phyloP scores from a whole-genome alignment of 2,797 vertebrate species.

The Cynodonichthys magdalenae region DNA sequence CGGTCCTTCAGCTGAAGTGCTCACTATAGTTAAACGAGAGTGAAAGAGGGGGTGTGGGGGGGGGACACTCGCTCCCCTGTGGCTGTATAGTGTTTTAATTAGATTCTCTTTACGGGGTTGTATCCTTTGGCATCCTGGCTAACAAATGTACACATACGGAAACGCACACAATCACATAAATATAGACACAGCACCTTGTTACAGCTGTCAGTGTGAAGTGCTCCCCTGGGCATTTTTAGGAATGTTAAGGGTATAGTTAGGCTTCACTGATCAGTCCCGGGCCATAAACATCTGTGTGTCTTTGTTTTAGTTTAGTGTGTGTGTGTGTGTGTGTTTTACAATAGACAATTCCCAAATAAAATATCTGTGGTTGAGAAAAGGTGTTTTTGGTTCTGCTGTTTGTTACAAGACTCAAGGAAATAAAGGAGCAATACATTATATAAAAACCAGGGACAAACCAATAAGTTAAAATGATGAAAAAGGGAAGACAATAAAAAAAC shows the following conservation, averaged over 20 bases:
- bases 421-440: slow-evolving; percentile 16
- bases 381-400: slow-evolving; percentile 39
- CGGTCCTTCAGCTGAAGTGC: slow-evolving; percentile 64
- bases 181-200: slow-evolving; percentile 68
- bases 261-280: slow-evolving; percentile 64
- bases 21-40: slow-evolving; percentile 56
- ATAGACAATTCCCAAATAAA: slow-evolving; percentile 55
- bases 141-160: slow-evolving; percentile 30
- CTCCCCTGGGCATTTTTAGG: slow-evolving; percentile 60
- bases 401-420: slow-evolving; percentile 27
- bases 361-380: slow-evolving; percentile 39
- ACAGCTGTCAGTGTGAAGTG: slow-evolving; percentile 67
- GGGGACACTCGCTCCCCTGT: slow-evolving; percentile 56
- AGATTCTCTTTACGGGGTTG: slow-evolving; percentile 75
- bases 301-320: slow-evolving; percentile 34
- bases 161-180: slow-evolving; percentile 57
- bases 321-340: slow-evolving; percentile 24
- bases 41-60: slow-evolving; percentile 22
- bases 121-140: slow-evolving; percentile 75
- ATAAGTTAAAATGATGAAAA: slow-evolving; percentile 6
- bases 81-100: slow-evolving; percentile 76
- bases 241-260: slow-evolving; percentile 62
- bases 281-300: slow-evolving; percentile 55
- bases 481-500: neutral
- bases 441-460: slow-evolving; percentile 19